Percentiles rank a stretch among this genome's conserved stretches.
These are phyloP conservation scores for Andrena hattorfiana DNA, from an alignment of 2,888 invertebrate species.

Conservation along the genomic window DNA sequence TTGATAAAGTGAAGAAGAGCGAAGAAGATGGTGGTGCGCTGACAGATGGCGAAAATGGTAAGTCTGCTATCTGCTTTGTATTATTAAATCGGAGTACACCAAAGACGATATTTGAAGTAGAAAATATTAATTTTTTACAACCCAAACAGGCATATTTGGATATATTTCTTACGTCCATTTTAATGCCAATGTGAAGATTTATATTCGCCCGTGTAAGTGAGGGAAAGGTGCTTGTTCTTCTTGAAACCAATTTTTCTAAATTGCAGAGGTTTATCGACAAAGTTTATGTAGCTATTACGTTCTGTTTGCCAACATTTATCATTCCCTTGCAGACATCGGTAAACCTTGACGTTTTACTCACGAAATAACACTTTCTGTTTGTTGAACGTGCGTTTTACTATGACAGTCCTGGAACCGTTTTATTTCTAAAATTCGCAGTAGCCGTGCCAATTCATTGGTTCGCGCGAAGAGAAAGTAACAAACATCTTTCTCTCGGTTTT, in stretches of 20 bases:
- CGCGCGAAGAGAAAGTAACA: not conserved
- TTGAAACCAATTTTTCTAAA: not conserved
- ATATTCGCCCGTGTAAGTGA: not conserved
- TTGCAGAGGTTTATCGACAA: not conserved
- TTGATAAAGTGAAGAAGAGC: conserved; percentile 83
- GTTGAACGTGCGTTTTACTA: not conserved
- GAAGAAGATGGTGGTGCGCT: conserved; percentile 79
- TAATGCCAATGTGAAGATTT: not conserved
- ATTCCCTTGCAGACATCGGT: not conserved
- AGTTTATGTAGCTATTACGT: not conserved
- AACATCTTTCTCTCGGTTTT: not conserved
- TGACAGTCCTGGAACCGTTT: not conserved
- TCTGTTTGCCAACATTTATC: conserved; percentile 6
- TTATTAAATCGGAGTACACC: not conserved
- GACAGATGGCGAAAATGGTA: conserved; percentile 84
- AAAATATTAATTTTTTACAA: not conserved
- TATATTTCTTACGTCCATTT: not conserved
- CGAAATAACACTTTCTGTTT: not conserved
- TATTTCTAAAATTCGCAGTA: not conserved
- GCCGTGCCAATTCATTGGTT: not conserved
- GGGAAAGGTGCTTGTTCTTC: not conserved
- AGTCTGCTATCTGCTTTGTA: conserved; percentile 61
- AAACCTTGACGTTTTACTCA: conserved; percentile 8
- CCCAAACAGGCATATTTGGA: not conserved
- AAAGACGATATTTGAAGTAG: not conserved